Evolutionary conservation across 2,113 vertebrate species (phyloP).

Genomic region (Melanocharis versteri): DNA sequence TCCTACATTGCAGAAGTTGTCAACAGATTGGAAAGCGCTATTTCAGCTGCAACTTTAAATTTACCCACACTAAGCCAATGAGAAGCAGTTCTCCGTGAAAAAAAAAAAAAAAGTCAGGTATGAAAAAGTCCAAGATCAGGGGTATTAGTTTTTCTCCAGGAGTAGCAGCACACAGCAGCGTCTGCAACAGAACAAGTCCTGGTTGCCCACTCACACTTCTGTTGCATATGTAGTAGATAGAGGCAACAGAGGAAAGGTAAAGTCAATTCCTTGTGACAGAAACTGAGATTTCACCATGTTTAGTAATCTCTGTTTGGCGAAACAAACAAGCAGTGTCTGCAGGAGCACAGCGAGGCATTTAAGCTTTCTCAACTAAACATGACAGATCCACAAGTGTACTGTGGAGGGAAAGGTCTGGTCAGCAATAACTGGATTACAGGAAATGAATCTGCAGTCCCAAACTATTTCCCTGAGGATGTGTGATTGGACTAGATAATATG

Average conservation of each 20-base stretch:
- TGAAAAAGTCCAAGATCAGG: neutral
- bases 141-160: neutral
- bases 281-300: neutral
- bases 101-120: neutral
- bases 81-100: neutral
- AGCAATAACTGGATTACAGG: neutral
- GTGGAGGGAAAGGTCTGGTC: neutral
- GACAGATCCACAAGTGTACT: neutral
- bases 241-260: neutral
- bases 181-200: neutral
- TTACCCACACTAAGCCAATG: neutral
- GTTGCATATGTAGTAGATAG: neutral
- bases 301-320: neutral
- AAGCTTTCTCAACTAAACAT: neutral
- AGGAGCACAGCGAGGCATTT: neutral
- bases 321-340: neutral
- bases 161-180: neutral
- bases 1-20: neutral
- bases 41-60: neutral
- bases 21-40: neutral
- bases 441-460: neutral
- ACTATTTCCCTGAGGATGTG: neutral
- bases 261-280: neutral
- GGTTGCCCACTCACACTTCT: neutral
- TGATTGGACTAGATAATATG: neutral